These are phyloP conservation scores for Drosophila neutralis DNA, from an alignment of 2,888 invertebrate species.

Conservation along the genomic window DNA sequence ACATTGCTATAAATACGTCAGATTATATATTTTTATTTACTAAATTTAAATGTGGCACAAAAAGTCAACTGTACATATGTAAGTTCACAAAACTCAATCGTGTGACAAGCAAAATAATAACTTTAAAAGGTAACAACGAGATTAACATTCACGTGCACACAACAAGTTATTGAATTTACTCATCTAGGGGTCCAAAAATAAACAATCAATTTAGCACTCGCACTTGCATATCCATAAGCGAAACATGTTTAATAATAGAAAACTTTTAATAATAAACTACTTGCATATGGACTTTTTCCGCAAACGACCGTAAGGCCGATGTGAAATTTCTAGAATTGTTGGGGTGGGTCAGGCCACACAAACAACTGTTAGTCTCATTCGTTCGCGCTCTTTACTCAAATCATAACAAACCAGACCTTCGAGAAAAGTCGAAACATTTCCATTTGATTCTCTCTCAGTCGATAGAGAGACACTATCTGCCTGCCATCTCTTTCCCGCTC, in stretches of 20 bases:
- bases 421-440: conserved; percentile 28
- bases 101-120: not conserved
- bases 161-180: not conserved
- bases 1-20: not conserved
- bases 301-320: not conserved
- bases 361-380: not conserved
- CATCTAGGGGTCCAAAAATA: not conserved
- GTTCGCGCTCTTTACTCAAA: too few species aligned
- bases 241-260: conserved; percentile 6
- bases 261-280: not conserved
- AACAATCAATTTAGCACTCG: not conserved
- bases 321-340: conserved; percentile 32
- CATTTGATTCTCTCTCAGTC: not conserved
- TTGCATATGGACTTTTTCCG: not conserved
- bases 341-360: conserved; percentile 3
- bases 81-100: not conserved
- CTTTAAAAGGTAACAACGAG: not conserved
- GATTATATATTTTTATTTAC: not conserved
- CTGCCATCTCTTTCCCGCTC: conserved; percentile 17
- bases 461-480: not conserved
- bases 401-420: conserved; percentile 11
- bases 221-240: not conserved
- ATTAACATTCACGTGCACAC: conserved; percentile 6
- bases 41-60: too few species aligned
- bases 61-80: too few species aligned